phyloP scores from a whole-genome alignment of 2,113 vertebrate genomes.

The Stictonetta naevosa region DNA sequence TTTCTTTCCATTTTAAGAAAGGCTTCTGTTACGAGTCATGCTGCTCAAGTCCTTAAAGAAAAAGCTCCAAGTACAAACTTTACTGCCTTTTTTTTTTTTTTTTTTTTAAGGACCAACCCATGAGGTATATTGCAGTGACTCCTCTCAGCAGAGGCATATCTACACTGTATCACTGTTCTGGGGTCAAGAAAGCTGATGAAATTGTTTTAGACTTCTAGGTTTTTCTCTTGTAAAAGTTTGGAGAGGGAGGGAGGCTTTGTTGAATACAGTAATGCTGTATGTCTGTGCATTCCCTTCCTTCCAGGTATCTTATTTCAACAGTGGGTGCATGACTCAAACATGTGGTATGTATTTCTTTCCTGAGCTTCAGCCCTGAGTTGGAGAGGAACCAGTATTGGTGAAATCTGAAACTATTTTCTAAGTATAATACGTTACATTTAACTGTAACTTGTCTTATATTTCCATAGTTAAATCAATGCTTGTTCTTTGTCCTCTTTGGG shows the following conservation, averaged over 20 bases:
- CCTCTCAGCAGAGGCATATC: background rate
- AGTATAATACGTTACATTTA: background rate
- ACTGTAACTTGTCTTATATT: background rate
- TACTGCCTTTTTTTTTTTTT: background rate
- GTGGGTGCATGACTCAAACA: background rate
- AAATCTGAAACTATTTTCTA: background rate
- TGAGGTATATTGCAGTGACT: fast-evolving
- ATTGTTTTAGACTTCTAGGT: background rate
- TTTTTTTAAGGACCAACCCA: background rate
- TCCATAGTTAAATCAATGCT: background rate
- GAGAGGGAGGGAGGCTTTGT: fast-evolving
- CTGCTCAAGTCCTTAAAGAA: background rate
- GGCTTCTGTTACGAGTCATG: conserved; percentile 22
- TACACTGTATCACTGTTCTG: fast-evolving
- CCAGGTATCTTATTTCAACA: background rate
- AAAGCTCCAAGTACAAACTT: background rate
- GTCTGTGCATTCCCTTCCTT: background rate
- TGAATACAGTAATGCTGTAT: no score
- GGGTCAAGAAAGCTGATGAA: background rate
- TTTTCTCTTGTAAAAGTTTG: fast-evolving
- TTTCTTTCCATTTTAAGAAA: conserved; percentile 64
- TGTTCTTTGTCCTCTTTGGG: background rate
- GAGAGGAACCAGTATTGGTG: fast-evolving
- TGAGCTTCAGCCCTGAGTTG: background rate
- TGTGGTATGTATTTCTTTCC: background rate